These are phyloP conservation scores for Tetraneura akinire DNA, from an alignment of 1,140 invertebrate species.

Conservation along the genomic window DNA sequence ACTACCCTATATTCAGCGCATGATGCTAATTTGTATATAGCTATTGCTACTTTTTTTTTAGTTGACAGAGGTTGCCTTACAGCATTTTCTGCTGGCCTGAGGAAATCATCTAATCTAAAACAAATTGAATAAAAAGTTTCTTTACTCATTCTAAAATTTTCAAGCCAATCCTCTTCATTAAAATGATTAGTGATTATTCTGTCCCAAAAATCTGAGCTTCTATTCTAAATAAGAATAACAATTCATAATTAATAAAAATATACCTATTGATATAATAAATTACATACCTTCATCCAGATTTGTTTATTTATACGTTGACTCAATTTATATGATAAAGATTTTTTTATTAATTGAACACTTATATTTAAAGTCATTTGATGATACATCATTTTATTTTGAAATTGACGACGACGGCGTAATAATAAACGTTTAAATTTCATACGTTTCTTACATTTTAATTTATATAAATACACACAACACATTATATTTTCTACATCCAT, in stretches of 20 bases:
- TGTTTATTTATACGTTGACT: too few species aligned
- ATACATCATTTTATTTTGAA: too few species aligned
- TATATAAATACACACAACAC: too few species aligned
- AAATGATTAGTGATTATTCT: background rate
- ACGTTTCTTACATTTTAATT: too few species aligned
- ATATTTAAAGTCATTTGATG: too few species aligned
- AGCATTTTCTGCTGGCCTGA: constrained; percentile 5
- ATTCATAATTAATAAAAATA: background rate
- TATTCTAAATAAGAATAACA: background rate
- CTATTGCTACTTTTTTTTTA: background rate
- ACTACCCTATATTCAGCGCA: background rate
- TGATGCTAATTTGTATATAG: constrained; percentile 7
- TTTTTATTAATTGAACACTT: too few species aligned
- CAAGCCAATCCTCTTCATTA: constrained; percentile 2
- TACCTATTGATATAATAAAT: background rate
- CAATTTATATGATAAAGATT: too few species aligned
- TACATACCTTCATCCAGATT: constrained; percentile 1
- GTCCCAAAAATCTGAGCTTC: constrained; percentile 1
- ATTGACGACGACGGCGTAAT: too few species aligned
- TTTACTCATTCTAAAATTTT: background rate
- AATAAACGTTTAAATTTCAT: too few species aligned
- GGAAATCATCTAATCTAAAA: background rate
- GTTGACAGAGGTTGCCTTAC: background rate
- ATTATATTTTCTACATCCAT: too few species aligned
- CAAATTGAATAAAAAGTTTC: background rate